Percentiles rank a stretch among this genome's conserved stretches.
Evolutionary conservation across 2,113 vertebrate species (phyloP).

Genomic region (Geothlypis trichas): DNA sequence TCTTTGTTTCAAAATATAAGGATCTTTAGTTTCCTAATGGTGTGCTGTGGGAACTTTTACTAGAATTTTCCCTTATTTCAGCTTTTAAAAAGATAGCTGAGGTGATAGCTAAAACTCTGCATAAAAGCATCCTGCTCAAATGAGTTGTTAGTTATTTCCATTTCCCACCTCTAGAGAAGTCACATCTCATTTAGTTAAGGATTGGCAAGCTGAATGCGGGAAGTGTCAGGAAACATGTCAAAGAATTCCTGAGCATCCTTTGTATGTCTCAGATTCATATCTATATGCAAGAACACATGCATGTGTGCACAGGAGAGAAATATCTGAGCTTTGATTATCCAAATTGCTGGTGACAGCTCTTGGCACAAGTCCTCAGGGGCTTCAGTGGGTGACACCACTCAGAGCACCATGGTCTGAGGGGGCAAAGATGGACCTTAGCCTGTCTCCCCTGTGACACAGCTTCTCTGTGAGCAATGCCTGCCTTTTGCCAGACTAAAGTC

Average conservation of each 20-base stretch:
- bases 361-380: background rate
- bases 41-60: background rate
- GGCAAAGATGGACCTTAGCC: background rate
- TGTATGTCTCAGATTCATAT: background rate
- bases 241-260: background rate
- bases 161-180: constrained; percentile 4
- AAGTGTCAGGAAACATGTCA: constrained; percentile 13
- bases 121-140: background rate
- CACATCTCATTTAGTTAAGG: background rate
- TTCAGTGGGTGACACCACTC: background rate
- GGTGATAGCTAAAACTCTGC: background rate
- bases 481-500: background rate
- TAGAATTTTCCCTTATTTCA: background rate
- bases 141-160: background rate
- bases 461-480: background rate
- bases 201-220: background rate
- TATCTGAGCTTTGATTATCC: background rate
- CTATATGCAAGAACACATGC: background rate
- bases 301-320: background rate
- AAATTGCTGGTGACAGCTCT: background rate
- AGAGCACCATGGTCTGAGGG: fast-evolving
- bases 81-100: background rate
- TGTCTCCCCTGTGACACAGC: background rate
- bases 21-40: background rate
- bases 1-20: background rate